Conservation (phyloP, 2,888 invertebrate genomes). For the Xylota segnis region DNA sequence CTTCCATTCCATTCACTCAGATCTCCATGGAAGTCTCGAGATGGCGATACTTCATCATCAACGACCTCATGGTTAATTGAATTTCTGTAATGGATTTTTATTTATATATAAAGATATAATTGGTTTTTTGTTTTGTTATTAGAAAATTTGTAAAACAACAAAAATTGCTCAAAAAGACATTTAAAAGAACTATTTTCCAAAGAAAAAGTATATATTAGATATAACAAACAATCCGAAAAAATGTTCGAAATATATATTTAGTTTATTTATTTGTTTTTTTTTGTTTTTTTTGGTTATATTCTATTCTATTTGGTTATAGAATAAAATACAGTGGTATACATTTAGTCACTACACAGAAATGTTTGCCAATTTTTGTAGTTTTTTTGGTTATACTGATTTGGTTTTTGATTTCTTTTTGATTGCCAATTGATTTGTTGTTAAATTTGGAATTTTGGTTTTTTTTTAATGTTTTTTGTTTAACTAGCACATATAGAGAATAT, state of each 20-base stretch:
- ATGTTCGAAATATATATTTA: constrained; percentile 69
- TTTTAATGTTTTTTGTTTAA: constrained; percentile 24
- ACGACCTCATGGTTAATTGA: constrained; percentile 78
- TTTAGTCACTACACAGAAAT: constrained; percentile 31
- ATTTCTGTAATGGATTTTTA: constrained; percentile 78
- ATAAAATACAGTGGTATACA: constrained; percentile 46
- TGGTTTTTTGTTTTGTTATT: constrained; percentile 14
- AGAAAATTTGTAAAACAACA: constrained; percentile 71
- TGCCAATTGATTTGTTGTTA: constrained; percentile 57
- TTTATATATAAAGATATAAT: constrained; percentile 70
- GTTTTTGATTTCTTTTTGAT: constrained; percentile 11
- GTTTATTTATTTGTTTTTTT: no score
- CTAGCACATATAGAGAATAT: constrained; percentile 45
- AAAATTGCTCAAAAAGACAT: constrained; percentile 75
- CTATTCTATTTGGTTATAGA: constrained; percentile 42
- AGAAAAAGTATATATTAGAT: constrained; percentile 51
- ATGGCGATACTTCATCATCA: constrained; percentile 78
- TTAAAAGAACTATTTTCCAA: constrained; percentile 63
- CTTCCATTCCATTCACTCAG: constrained; percentile 76
- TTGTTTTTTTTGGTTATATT: constrained; percentile 26
- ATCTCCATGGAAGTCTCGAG: constrained; percentile 77
- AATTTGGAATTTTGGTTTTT: constrained; percentile 43
- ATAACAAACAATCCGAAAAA: constrained; percentile 73
- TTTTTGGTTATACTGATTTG: constrained; percentile 16
- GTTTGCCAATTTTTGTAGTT: constrained; percentile 62